Base-by-base conservation (phyloP, 2,113 vertebrate species). In the Octodon degus region DNA sequence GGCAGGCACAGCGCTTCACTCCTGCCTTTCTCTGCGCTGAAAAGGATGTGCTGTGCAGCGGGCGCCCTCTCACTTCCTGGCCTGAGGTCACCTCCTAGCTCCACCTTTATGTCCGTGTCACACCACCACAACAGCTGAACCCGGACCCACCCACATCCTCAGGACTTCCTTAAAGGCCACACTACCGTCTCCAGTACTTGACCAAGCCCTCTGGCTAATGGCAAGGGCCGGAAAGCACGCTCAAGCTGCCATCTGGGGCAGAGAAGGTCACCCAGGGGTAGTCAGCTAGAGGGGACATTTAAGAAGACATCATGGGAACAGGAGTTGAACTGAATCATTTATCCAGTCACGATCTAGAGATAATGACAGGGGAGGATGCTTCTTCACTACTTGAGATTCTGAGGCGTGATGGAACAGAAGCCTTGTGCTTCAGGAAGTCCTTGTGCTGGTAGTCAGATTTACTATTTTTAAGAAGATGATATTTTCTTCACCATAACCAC, bases 61-160 rank as follows among this genome's bases (percentile, higher is more conserved):
- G 8, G 34, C 47, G 2, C 19, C 6, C 1, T 25, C 27, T 67
- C 34, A 20, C 13, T 84, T 53, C 74, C 37, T 72, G 60, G 7
- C 10, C 43, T 17, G 58, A 27, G 24, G 4, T 58, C n/a, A 27
- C 5, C 9, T 2, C 34, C 55, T 27, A 72, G 14, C 40, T 25
- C 10, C n/a, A 0, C 40, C 4, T 17, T 14, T 30, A 10, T 1
- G 67, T 10, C 25, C 34, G 25, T 19, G 1, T 13, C 1, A 72
- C 0, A 30, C 22, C 27, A 1, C 0, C 37, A 25, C 14, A 47
- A 0, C 32, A 84, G 10, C 27, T 58, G 14, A 12, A 43, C 14
- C 17, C 14, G 80, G 7, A 9, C 20, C 11, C 12, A 58, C 24
- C 5, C 20, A 7, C 10, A 22, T 1, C 2, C 11, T 5, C 25